Conservation (phyloP, 2,113 vertebrate genomes). For the Atrichornis clamosus region DNA sequence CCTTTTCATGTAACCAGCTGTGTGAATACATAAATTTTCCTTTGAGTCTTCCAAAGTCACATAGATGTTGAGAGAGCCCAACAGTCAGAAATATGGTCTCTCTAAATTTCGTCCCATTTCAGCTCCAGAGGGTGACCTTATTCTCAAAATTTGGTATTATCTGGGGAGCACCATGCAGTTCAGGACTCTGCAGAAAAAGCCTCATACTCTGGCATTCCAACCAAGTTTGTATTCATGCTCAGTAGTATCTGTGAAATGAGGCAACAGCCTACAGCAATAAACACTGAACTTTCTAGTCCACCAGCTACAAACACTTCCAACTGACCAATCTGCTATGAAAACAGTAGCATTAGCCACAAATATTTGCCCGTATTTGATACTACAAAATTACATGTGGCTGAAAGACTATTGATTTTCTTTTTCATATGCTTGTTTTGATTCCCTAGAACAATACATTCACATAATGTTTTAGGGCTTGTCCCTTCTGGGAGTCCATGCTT, state of each 20-base stretch:
- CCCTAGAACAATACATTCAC: not conserved
- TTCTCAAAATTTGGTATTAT: not conserved
- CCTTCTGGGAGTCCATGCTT: not conserved
- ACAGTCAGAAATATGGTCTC: not conserved
- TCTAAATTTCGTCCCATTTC: not conserved
- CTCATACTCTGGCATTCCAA: not conserved
- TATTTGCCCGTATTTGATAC: slow-evolving; percentile 27
- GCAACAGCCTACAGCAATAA: not conserved
- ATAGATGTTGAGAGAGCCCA: not conserved
- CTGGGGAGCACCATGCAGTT: not conserved
- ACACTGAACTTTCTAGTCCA: not conserved
- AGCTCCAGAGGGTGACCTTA: not conserved
- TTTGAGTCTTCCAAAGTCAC: not conserved
- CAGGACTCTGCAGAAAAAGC: not conserved
- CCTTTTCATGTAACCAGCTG: not conserved
- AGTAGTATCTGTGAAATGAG: not conserved
- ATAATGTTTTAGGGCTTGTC: not conserved
- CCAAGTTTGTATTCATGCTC: not conserved
- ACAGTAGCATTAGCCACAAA: not conserved
- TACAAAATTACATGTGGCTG: not conserved
- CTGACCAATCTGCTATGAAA: not conserved
- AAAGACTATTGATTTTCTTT: slow-evolving; percentile 27
- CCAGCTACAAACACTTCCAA: not conserved
- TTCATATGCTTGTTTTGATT: slow-evolving; percentile 22
- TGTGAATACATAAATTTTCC: not conserved